These are phyloP conservation scores for Drosophila koepferae DNA, from an alignment of 2,888 invertebrate genomes.

Conservation along the genomic window DNA sequence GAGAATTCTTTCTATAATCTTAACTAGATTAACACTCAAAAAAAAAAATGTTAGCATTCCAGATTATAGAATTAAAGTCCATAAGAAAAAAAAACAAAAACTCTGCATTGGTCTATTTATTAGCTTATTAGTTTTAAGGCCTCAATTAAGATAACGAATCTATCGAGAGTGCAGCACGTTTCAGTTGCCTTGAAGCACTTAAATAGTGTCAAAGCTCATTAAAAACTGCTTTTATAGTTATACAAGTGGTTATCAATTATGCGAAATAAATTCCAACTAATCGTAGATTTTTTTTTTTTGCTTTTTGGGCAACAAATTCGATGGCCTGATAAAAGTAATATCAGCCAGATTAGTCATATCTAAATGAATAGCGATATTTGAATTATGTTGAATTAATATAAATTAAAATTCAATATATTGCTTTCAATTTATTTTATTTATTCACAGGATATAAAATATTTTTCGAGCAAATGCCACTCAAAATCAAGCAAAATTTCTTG, in stretches of 20 bases:
- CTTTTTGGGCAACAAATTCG: too few relatives aligned
- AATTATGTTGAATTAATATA: not conserved
- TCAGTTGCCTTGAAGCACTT: not conserved
- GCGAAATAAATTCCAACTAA: not conserved
- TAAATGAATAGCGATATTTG: not conserved
- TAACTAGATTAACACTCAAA: too few relatives aligned
- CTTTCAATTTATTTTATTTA: not conserved
- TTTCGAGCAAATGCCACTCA: conserved; percentile 20
- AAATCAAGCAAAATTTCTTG: conserved; percentile 5
- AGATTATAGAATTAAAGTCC: not conserved
- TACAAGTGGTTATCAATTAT: not conserved
- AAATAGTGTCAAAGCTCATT: conserved; percentile 5
- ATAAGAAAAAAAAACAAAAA: not conserved
- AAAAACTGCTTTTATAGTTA: not conserved
- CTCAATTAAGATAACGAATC: not conserved
- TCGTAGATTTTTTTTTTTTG: not conserved
- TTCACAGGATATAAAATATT: not conserved
- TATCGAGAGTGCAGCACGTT: not conserved
- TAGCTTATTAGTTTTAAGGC: not conserved
- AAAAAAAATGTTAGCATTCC: too few relatives aligned
- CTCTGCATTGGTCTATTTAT: conserved; percentile 6
- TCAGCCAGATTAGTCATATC: not conserved
- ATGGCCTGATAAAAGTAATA: not conserved
- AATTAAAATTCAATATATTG: too few relatives aligned
- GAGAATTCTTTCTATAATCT: conserved; percentile 16